Base-by-base conservation (phyloP, 2,113 vertebrate genomes). In the Terrapene triunguis region DNA sequence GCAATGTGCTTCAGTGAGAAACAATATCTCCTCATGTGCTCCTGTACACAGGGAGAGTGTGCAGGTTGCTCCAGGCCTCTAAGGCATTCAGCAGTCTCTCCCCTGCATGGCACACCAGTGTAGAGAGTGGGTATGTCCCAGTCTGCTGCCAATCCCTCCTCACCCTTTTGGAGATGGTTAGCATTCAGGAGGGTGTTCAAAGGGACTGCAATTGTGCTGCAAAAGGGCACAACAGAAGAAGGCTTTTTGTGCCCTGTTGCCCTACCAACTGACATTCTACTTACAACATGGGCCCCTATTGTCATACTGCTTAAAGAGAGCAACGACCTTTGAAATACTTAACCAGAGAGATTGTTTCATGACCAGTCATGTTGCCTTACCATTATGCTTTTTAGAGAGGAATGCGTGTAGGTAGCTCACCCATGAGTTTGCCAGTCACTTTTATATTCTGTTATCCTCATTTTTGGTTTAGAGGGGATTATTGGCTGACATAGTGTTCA, bases 351-450 rank as follows among this genome's bases (percentile, higher is more conserved):
- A 74, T 21, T 0, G 80, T 91, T 85, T 55, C 35, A 24, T 72
- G 5, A 93, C 74, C 14, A 69, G 3, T 80, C 0, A 0, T 14
- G 6, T 53, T 80, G 1, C 2, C n/a, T 79, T 80, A 35, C 4
- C 80, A 55, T 47, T 76, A 14, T 1, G 7, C 8, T 91, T 92
- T 79, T 82, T 32, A 42, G 74, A 44, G 81, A 80, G 1, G 3
- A 89, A 74, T 81, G 0, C 13, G 29, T n/a, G 29, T 11, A 21
- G 74, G 19, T 1, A 84, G 7, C 3, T 79, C 32, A 79, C 4
- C 69, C 1, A 0, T 55, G 4, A 65, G 35, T 89, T 80, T 79
- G 10, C 4, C 21, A 29, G 38, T 65, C 50, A 54, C 22, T 89
- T 79, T 50, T 4, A 5, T 78, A 0, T 51, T 90, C 81, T 38